Evolutionary conservation across 2,113 vertebrate genomes (phyloP), one percentile per base, ranked within the genome.

Genomic region (Platysteira castanea): DNA sequence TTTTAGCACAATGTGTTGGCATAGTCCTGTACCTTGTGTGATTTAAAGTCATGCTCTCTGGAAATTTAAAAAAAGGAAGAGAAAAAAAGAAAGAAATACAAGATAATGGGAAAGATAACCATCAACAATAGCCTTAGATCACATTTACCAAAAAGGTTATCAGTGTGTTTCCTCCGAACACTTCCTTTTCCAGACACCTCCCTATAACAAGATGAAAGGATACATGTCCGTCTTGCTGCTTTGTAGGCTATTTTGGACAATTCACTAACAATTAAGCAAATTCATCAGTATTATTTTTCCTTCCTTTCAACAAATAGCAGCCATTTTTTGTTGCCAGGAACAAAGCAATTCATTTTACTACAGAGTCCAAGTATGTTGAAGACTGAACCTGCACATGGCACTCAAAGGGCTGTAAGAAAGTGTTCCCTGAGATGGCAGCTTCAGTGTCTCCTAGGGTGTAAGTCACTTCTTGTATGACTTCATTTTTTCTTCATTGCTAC

Each of bases 401-500:
- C 23, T 56, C 47, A 11, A 39, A 61, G 28, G 31, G 63, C 39
- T 73, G 37, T 50, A 46, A 24, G 42, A 44, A 53, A 61, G 22
- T 3, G 6, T n/a, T 30, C 23, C 42, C 53, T 20, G 21, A n/a
- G 67, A 23, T 13, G 16, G 49, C 28, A 53, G 54, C 23, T 61
- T 60, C 2, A 1, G 16, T 30, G 30, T n/a, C 37, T 79, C 39
- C 69, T 15, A n/a, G 28, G 10, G 4, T 12, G 4, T 18, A 65
- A 78, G n/a, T 33, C 41, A 63, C 64, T 39, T 39, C 39, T 39
- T 11, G 8, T 4, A 59, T 7, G 28, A 41, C 39, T 90, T 53
- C 5, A 0, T 39, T 87, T 77, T 88, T 85, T 79, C 79, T n/a
- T 80, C 44, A 37, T 80, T 96, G 82, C 85, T 71, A 91, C 79